phyloP scores from a whole-genome alignment of 2,888 invertebrate species.

The Eupithecia vulgata region DNA sequence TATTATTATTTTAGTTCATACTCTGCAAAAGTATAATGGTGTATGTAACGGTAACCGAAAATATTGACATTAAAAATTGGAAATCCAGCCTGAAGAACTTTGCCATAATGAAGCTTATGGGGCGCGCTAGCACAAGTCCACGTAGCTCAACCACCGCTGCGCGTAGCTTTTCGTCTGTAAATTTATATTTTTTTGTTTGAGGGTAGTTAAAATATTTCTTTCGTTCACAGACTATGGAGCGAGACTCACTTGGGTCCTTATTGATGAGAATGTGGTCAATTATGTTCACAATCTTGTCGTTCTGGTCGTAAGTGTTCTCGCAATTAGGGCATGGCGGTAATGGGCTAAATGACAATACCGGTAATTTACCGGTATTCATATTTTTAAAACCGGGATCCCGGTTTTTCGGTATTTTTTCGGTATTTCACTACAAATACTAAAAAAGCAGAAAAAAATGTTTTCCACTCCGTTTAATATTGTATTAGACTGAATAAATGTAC shows the following conservation, averaged over 20 bases:
- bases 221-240: not conserved
- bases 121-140: conserved; percentile 56
- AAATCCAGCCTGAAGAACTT: conserved; percentile 66
- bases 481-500: too few species aligned
- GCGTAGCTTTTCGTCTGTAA: conserved; percentile 56
- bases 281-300: conserved; percentile 57
- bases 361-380: too few species aligned
- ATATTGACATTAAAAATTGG: conserved; percentile 62
- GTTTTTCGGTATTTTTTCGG: too few species aligned
- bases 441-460: too few species aligned
- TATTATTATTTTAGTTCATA: conserved; percentile 41
- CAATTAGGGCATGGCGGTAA: too few species aligned
- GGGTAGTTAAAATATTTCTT: not conserved
- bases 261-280: conserved; percentile 64
- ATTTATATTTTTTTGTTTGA: not conserved
- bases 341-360: too few species aligned
- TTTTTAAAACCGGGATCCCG: too few species aligned
- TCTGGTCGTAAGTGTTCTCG: conserved; percentile 61
- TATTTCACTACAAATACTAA: too few species aligned
- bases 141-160: conserved; percentile 55
- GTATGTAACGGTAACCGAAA: conserved; percentile 70
- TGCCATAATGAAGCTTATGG: conserved; percentile 64
- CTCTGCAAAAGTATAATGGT: conserved; percentile 71
- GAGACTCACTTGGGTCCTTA: conserved; percentile 62
- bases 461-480: too few species aligned